Conservation (phyloP, 1,140 invertebrate species). For the Odontomachus brunneus region DNA sequence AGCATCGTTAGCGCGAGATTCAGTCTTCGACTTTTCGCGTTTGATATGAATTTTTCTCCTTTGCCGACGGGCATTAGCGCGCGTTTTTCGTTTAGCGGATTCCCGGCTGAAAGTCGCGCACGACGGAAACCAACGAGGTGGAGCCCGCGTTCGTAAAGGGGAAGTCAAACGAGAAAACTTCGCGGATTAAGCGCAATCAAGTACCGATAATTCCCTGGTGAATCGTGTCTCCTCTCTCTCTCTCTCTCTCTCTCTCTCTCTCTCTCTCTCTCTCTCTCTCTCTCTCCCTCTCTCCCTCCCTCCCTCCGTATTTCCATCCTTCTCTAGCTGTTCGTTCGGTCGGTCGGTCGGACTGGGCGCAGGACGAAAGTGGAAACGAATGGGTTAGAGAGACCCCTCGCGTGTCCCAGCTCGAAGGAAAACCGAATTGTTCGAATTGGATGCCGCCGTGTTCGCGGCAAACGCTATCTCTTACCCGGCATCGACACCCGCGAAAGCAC, state of each 20-base stretch:
- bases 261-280: background rate
- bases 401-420: constrained; percentile 51
- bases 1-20: constrained; percentile 69
- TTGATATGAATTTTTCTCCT: constrained; percentile 70
- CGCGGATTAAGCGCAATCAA: constrained; percentile 75
- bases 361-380: constrained; percentile 9
- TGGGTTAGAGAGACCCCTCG: constrained; percentile 30
- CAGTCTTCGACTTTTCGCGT: constrained; percentile 55
- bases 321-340: too few relatives aligned
- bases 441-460: constrained; percentile 24
- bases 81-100: constrained; percentile 63
- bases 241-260: background rate
- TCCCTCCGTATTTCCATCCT: too few relatives aligned
- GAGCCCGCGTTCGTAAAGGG: constrained; percentile 41
- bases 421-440: constrained; percentile 58
- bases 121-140: constrained; percentile 24
- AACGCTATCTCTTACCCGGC: constrained; percentile 41
- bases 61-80: constrained; percentile 29
- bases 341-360: too few relatives aligned
- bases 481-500: constrained; percentile 54
- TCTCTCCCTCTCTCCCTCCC: too few relatives aligned
- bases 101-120: constrained; percentile 47
- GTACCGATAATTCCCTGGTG: constrained; percentile 72
- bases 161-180: constrained; percentile 76
- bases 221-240: constrained; percentile 55